Conservation (phyloP, 1,140 invertebrate genomes). For the Brachystomella parvula region DNA sequence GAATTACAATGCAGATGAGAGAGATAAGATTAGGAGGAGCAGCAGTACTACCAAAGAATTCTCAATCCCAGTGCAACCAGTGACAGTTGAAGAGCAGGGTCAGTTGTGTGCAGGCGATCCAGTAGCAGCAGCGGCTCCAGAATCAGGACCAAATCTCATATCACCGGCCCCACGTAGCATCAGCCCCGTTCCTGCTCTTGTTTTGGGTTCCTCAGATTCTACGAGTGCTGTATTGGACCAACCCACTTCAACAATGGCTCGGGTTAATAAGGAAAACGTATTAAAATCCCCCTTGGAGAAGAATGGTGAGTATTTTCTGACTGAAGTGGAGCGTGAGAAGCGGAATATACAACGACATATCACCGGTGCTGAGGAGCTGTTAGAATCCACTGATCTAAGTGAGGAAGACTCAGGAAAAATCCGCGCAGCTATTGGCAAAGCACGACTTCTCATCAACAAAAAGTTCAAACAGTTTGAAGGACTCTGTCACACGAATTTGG, state of each 20-base stretch:
- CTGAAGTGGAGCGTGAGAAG: slow-evolving; percentile 49
- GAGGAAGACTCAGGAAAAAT: slow-evolving; percentile 75
- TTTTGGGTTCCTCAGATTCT: too few relatives aligned
- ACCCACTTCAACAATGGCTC: neutral
- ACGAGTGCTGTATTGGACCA: too few relatives aligned
- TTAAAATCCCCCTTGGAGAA: slow-evolving; percentile 8
- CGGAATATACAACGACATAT: slow-evolving; percentile 62
- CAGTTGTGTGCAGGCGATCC: too few relatives aligned
- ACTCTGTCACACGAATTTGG: slow-evolving; percentile 70
- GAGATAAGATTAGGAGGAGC: neutral
- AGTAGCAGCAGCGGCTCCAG: too few relatives aligned
- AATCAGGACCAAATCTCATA: too few relatives aligned
- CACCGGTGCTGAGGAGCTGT: slow-evolving; percentile 54
- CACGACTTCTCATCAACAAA: slow-evolving; percentile 73
- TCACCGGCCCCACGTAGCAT: too few relatives aligned
- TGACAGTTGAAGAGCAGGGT: neutral
- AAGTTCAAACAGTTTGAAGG: slow-evolving; percentile 94
- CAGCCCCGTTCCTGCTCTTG: too few relatives aligned
- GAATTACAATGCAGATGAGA: neutral
- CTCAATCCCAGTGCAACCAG: neutral
- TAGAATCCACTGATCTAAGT: slow-evolving; percentile 48
- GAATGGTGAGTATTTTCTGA: slow-evolving; percentile 62
- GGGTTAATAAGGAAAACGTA: slow-evolving; percentile 16
- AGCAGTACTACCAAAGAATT: neutral
- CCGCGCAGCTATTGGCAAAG: slow-evolving; percentile 81